Conservation (phyloP, 2,113 vertebrate species). For the Gracilinanus agilis region DNA sequence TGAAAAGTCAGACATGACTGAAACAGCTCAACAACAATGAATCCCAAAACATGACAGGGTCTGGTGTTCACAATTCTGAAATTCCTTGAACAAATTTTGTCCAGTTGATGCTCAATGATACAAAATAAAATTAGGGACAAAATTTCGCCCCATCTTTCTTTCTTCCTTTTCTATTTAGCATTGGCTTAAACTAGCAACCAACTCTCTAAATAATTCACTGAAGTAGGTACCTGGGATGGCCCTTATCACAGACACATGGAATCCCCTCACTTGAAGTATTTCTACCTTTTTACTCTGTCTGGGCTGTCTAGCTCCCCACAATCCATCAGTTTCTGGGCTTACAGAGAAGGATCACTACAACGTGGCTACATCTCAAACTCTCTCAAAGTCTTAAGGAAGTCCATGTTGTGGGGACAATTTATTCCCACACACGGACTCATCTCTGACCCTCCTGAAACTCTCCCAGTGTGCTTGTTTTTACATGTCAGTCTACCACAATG, state of each 20-base stretch:
- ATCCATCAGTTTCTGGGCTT: background rate
- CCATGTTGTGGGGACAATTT: background rate
- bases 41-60: slow-evolving; percentile 13
- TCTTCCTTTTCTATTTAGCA: background rate
- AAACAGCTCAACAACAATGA: too few species aligned
- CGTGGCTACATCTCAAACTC: background rate
- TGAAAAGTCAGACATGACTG: too few species aligned
- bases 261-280: too few species aligned
- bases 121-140: background rate
- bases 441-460: background rate
- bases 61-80: background rate
- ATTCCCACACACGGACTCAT: background rate
- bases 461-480: background rate
- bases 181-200: background rate
- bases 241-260: background rate
- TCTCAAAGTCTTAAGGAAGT: background rate
- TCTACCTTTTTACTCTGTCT: background rate
- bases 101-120: background rate
- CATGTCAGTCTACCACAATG: background rate
- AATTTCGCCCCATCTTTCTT: slow-evolving; percentile 22
- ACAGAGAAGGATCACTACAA: background rate
- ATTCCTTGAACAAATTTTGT: background rate
- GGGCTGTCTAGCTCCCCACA: background rate
- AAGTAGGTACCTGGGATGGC: background rate
- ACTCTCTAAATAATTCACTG: slow-evolving; percentile 15